Evolutionary conservation across 2,113 vertebrate species (phyloP).

Genomic region (Platanista minor): DNA sequence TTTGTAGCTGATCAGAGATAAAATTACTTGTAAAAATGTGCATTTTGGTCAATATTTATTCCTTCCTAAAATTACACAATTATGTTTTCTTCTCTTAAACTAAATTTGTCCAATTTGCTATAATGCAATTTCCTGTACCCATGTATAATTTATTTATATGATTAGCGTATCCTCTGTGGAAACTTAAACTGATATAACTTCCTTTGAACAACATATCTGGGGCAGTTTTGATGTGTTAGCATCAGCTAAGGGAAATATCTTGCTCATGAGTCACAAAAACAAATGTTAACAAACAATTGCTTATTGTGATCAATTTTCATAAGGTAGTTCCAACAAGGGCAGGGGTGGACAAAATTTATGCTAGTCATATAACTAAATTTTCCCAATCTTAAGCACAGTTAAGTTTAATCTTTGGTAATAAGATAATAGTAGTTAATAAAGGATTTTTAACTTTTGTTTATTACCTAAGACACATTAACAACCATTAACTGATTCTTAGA

Average conservation of each 20-base stretch:
- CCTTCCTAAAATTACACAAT: conserved; percentile 58
- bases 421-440: not conserved
- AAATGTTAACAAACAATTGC: conserved; percentile 38
- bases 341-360: conserved; percentile 22
- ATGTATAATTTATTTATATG: conserved; percentile 51
- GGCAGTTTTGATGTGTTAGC: conserved; percentile 47
- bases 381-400: not conserved
- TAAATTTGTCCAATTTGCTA: conserved; percentile 32
- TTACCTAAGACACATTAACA: not conserved
- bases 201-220: conserved; percentile 45
- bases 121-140: conserved; percentile 35
- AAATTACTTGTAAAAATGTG: conserved; percentile 63
- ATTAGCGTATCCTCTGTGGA: conserved; percentile 44
- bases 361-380: not conserved
- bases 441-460: conserved; percentile 4
- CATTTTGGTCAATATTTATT: conserved; percentile 26
- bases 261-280: conserved; percentile 51
- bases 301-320: conserved; percentile 41
- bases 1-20: conserved; percentile 71
- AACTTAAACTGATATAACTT: conserved; percentile 60
- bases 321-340: not conserved
- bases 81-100: conserved; percentile 48
- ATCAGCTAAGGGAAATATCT: conserved; percentile 57
- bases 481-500: conserved; percentile 5
- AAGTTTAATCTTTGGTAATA: conserved; percentile 22